phyloP scores from a whole-genome alignment of 2,888 invertebrate species.

The Himalopsyche kuldschensis region DNA sequence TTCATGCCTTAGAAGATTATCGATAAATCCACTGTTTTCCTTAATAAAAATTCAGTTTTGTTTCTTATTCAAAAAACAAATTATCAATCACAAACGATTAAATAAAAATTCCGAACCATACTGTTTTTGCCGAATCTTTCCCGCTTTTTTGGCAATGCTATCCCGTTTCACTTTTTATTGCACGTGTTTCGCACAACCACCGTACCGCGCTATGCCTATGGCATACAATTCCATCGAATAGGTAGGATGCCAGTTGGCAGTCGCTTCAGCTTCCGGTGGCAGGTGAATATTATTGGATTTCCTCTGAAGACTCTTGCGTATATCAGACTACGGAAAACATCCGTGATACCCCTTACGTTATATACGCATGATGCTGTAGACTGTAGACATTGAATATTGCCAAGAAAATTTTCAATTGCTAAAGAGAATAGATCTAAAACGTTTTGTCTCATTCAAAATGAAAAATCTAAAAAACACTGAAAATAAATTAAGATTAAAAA shows the following conservation, averaged over 20 bases:
- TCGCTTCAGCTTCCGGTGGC: conserved; percentile 29
- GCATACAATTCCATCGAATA: neutral
- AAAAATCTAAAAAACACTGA: too few relatives aligned
- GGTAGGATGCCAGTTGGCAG: neutral
- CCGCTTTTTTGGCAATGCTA: neutral
- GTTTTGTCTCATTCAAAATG: too few relatives aligned
- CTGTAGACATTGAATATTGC: too few relatives aligned
- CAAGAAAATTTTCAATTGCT: too few relatives aligned
- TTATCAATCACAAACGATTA: neutral
- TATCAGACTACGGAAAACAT: neutral
- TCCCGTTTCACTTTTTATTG: conserved; percentile 33
- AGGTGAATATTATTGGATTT: conserved; percentile 39
- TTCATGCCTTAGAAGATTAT: too few relatives aligned
- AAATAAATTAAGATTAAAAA: too few relatives aligned
- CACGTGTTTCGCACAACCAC: conserved; percentile 23
- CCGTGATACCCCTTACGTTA: too few relatives aligned
- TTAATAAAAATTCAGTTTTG: too few relatives aligned
- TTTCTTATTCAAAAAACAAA: too few relatives aligned
- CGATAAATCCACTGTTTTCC: too few relatives aligned
- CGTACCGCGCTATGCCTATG: neutral
- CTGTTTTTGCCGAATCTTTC: neutral
- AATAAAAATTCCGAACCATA: neutral
- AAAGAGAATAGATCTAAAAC: too few relatives aligned
- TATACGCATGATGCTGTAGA: too few relatives aligned
- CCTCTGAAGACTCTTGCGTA: neutral